Conservation (phyloP, 1,140 invertebrate genomes). For the Apis dorsata region DNA sequence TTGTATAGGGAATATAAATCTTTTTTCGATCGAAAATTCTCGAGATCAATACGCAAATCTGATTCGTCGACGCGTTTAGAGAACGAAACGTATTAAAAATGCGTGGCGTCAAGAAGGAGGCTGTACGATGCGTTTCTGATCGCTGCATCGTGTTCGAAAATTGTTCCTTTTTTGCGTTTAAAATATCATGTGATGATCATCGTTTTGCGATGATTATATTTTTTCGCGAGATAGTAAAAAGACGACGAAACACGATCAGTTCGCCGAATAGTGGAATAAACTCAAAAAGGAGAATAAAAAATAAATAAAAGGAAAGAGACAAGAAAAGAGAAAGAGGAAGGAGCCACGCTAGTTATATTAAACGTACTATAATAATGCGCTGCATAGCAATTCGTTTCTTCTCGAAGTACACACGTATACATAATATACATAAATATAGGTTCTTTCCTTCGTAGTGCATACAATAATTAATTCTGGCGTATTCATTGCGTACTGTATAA, state of each 20-base stretch:
- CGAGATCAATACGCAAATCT: constrained; percentile 36
- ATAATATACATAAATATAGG: constrained; percentile 50
- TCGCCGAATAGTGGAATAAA: background rate
- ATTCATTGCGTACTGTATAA: constrained; percentile 57
- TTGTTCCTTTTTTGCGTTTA: background rate
- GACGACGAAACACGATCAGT: background rate
- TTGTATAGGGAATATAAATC: background rate
- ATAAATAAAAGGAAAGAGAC: background rate
- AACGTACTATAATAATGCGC: constrained; percentile 43
- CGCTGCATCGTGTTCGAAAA: background rate
- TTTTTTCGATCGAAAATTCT: constrained; percentile 15
- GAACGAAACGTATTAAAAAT: background rate
- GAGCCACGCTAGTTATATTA: constrained; percentile 29
- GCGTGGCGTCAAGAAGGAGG: background rate
- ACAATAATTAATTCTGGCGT: constrained; percentile 56
- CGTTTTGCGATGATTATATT: background rate
- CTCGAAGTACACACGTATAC: constrained; percentile 47
- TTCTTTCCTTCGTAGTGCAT: constrained; percentile 60
- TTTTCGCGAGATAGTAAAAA: background rate
- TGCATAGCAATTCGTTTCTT: constrained; percentile 60
- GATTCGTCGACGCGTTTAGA: constrained; percentile 8
- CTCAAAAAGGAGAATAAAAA: no score
- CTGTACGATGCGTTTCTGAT: constrained; percentile 3
- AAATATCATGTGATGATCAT: background rate
- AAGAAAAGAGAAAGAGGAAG: background rate